Percentiles rank a stretch among this genome's conserved stretches.
Evolutionary conservation across 2,888 invertebrate genomes (phyloP).

Genomic region (Torymus tubicola): DNA sequence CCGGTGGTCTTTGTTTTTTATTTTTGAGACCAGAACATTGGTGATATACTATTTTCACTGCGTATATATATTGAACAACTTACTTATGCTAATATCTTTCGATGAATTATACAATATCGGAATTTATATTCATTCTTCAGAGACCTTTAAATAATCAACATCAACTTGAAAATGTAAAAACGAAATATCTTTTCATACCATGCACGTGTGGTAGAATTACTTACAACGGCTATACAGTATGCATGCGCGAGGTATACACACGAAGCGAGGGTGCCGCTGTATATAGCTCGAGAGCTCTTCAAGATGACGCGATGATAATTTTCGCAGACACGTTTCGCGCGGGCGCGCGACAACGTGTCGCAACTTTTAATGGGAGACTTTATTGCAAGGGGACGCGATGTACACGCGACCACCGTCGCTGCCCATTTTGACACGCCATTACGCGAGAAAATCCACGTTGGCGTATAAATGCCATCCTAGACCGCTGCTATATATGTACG

Average conservation of each 20-base stretch:
- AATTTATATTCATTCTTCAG: no score
- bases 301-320: slow-evolving; percentile 18
- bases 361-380: slow-evolving; percentile 44
- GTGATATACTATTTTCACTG: no score
- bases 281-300: not conserved
- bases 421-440: slow-evolving; percentile 34
- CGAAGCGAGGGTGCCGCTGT: not conserved
- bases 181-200: not conserved
- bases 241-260: not conserved
- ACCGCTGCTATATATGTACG: not conserved
- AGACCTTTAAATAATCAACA: no score
- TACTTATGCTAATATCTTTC: no score
- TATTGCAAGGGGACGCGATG: not conserved
- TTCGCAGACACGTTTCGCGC: slow-evolving; percentile 22
- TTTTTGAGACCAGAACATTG: no score
- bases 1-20: no score
- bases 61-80: no score
- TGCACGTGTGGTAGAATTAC: not conserved
- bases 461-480: slow-evolving; percentile 8
- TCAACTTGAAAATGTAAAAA: not conserved
- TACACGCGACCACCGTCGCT: not conserved
- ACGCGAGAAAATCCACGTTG: slow-evolving; percentile 36
- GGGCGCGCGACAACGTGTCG: slow-evolving; percentile 10
- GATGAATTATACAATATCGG: no score
- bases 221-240: not conserved